Conservation (phyloP, 2,888 invertebrate genomes). For the Megastigmus dorsalis region DNA sequence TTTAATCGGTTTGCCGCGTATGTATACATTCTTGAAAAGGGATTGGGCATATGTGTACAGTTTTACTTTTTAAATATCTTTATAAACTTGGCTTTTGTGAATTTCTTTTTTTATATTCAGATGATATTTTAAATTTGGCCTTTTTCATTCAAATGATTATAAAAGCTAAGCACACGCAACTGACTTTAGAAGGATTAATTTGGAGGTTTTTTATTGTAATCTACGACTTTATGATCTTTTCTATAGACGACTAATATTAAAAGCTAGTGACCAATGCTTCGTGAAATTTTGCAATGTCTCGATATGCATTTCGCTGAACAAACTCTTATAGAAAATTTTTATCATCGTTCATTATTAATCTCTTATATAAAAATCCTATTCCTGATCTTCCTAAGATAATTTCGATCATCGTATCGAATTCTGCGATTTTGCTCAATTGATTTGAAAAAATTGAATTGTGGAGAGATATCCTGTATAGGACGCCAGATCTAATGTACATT, state of each 20-base stretch:
- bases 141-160: conserved; percentile 21
- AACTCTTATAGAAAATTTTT: background rate
- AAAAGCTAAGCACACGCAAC: conserved; percentile 4
- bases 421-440: no score
- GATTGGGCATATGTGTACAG: background rate
- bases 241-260: conserved; percentile 12
- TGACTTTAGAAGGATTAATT: background rate
- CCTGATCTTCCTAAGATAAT: no score
- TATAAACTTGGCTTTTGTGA: background rate
- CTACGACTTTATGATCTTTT: conserved; percentile 6
- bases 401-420: no score
- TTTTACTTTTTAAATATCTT: conserved; percentile 8
- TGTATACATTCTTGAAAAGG: background rate
- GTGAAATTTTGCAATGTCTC: no score
- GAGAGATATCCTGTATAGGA: no score
- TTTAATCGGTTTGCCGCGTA: background rate
- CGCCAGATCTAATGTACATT: no score
- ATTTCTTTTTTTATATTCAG: background rate
- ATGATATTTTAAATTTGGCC: conserved; percentile 25
- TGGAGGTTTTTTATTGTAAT: background rate
- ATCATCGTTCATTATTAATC: conserved; percentile 7
- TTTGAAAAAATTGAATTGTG: no score
- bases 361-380: background rate
- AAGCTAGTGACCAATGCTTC: background rate
- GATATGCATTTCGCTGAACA: no score